Base-by-base conservation (phyloP, 2,888 invertebrate species). In the Dugesia japonica region DNA sequence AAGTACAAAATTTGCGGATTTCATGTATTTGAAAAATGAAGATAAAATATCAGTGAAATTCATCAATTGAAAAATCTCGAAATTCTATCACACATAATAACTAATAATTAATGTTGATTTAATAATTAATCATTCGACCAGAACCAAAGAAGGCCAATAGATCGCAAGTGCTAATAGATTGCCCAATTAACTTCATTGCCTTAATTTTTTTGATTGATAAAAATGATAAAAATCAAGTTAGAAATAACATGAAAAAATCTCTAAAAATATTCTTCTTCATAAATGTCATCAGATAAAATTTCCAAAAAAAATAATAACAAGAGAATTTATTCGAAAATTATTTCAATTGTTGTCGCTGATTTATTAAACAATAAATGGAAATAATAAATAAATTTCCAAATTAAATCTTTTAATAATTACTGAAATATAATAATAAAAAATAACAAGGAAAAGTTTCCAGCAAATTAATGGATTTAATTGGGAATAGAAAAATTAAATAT, bases 311-410 rank as follows among this genome's bases (percentile, higher is more conserved):
- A n/a, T 13, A 56, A 56, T 56, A 7, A 13, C 56, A 56, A 7
- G 7, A n/a, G 17, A 56, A n/a, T 9, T 56, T 56, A 9, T 7
- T 7, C 20, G 56, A n/a, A 56, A 56, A 20, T 56, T 56, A n/a
- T n/a, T 56, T 56, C 56, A 56, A 56, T 56, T 56, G 56, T 56
- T 56, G 31, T 31, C n/a, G n/a, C n/a, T n/a, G n/a, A n/a, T n/a
- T n/a, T n/a, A n/a, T n/a, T n/a, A n/a, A n/a, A n/a, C n/a, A n/a
- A n/a, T n/a, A n/a, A n/a, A n/a, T 31, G 31, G 31, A 31, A 31
- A 31, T 4, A 7, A 13, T 4, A 13, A 13, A 31, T n/a, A 31
- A 31, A 31, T 31, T 13, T 31, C 31, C 7, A 31, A 13, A 31
- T 31, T 31, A 31, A 31, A 31, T 31, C 31, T 7, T n/a, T n/a